These are phyloP conservation scores for Synergus laeviventris DNA, from an alignment of 2,888 invertebrate species.

Conservation along the genomic window DNA sequence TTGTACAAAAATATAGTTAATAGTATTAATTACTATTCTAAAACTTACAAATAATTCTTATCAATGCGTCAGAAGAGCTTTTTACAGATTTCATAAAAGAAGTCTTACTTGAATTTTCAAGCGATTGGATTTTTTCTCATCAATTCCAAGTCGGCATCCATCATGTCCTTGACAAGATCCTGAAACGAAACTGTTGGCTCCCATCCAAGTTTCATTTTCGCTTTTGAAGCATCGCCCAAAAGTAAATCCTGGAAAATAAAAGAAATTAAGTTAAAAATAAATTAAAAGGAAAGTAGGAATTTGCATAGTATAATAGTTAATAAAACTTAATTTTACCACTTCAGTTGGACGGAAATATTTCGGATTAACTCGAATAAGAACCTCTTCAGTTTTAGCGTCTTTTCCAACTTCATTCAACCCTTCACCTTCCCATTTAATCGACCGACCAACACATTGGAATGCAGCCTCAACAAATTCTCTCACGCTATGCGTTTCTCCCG, in stretches of 20 bases:
- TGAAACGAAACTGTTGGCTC: constrained; percentile 87
- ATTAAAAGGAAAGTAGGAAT: not conserved
- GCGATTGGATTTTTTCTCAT: constrained; percentile 95
- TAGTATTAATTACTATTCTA: not conserved
- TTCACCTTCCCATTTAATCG: constrained; percentile 91
- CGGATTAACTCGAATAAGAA: constrained; percentile 92
- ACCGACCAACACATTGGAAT: constrained; percentile 88
- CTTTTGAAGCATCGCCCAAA: constrained; percentile 96
- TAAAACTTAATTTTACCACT: constrained; percentile 83
- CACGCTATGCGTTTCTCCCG: constrained; percentile 96
- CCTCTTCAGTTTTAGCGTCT: constrained; percentile 81
- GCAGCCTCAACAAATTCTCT: constrained; percentile 96
- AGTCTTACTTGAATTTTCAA: constrained; percentile 73
- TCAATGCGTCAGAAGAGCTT: not conserved
- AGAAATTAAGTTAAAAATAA: constrained; percentile 32
- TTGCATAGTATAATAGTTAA: not conserved
- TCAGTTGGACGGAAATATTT: constrained; percentile 98
- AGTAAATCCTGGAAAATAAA: constrained; percentile 84
- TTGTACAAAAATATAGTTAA: constrained; percentile 14
- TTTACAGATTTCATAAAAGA: not conserved
- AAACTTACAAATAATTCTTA: not conserved
- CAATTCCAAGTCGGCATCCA: constrained; percentile 91
- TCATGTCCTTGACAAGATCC: constrained; percentile 95
- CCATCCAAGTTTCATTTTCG: constrained; percentile 92
- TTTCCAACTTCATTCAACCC: constrained; percentile 90